Percentiles rank a stretch among this genome's conserved stretches.
These are phyloP conservation scores for Eretmocerus hayati DNA, from an alignment of 2,888 invertebrate species.

Conservation along the genomic window DNA sequence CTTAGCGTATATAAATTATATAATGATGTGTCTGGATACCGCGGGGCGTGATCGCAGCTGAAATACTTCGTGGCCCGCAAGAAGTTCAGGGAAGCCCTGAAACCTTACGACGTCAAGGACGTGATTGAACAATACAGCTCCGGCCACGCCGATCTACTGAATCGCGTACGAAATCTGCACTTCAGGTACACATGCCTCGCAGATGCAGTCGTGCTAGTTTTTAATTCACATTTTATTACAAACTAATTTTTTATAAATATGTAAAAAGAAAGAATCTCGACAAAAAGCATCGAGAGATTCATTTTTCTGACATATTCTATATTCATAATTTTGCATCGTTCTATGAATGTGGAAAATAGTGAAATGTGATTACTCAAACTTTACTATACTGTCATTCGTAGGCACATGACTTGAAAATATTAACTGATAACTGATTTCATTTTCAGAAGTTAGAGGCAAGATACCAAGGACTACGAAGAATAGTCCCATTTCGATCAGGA, in stretches of 20 bases:
- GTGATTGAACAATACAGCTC: slow-evolving; percentile 90
- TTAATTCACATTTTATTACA: background rate
- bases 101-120: slow-evolving; percentile 91
- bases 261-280: too few relatives aligned
- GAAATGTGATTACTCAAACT: background rate
- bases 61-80: slow-evolving; percentile 84
- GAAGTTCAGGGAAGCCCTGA: slow-evolving; percentile 86
- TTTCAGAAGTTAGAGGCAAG: too few relatives aligned
- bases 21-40: slow-evolving; percentile 28
- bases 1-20: slow-evolving; percentile 24
- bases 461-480: too few relatives aligned
- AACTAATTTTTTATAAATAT: slow-evolving; percentile 7
- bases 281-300: slow-evolving; percentile 1
- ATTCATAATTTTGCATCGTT: background rate
- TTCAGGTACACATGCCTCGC: slow-evolving; percentile 55
- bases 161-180: slow-evolving; percentile 80
- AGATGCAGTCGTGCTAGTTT: slow-evolving; percentile 15
- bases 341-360: background rate
- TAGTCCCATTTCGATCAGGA: too few relatives aligned
- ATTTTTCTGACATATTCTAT: background rate
- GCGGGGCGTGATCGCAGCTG: slow-evolving; percentile 50
- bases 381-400: too few relatives aligned
- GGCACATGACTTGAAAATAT: too few relatives aligned
- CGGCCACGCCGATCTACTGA: slow-evolving; percentile 80
- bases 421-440: too few relatives aligned